Base-by-base conservation (phyloP, 1,140 invertebrate genomes). In the Drosophila novamexicana region DNA sequence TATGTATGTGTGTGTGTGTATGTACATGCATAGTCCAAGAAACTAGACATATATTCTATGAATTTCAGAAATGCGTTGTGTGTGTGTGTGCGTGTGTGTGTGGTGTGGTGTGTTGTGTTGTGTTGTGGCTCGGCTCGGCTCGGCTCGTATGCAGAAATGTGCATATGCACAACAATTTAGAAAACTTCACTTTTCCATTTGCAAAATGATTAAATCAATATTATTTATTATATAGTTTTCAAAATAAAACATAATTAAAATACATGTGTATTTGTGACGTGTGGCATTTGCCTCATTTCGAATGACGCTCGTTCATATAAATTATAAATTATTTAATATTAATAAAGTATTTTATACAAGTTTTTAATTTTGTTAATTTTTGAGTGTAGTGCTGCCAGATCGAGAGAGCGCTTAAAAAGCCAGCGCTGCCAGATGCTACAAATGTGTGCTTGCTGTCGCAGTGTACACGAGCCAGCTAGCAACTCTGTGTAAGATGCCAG, bases 141-240 rank as follows among this genome's bases (percentile, higher is more conserved):
- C 14, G 14, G 14, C 14, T 18, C 2, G 22, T 22, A 40, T 42
- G 58, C 42, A 42, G 2, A 50, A 49, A 49, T 2, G n/a, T 44
- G 39, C 44, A 53, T 74, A 66, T 74, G 36, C 47, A 47, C 22
- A 22, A 54, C 37, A 53, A 45, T 52, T 58, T 59, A 59, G 47
- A 37, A 29, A 67, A 54, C 22, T 61, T 34, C 70, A 68, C 49
- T 68, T 68, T 73, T 61, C 65, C 40, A 67, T 44, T 58, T 66
- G 62, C 53, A 73, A 68, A 49, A 45, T 63, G 44, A 58, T 75
- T 64, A 78, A 79, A 71, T 64, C 49, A 72, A 69, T 81, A 67
- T 84, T 75, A 84, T 86, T 86, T 86, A 86, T 86, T 86, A 82
- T 82, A 83, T 86, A 88, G 79, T 86, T 83, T 67, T 75, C 61